Evolutionary conservation across 2,888 invertebrate species (phyloP).

Genomic region (Venustoraphidia nigricollis): DNA sequence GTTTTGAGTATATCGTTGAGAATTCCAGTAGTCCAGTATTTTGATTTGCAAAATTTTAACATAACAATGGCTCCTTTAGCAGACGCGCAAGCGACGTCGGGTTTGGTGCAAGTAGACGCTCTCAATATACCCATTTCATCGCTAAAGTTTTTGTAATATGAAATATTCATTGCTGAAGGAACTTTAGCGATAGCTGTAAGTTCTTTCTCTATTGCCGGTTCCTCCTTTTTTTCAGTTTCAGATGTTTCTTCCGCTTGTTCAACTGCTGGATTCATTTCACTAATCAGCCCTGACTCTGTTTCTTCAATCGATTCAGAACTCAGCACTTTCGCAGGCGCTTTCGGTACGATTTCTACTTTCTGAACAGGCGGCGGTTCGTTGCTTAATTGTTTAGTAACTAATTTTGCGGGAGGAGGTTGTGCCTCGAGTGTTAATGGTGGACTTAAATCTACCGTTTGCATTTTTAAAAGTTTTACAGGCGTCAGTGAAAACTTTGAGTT

Average conservation of each 20-base stretch:
- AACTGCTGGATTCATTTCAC: background rate
- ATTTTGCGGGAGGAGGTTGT: too few relatives aligned
- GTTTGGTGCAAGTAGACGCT: slow-evolving; percentile 23
- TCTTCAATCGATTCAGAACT: background rate
- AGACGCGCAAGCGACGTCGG: slow-evolving; percentile 23
- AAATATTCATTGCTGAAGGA: slow-evolving; percentile 1
- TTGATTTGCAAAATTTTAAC: slow-evolving; percentile 22
- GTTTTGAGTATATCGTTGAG: slow-evolving; percentile 24
- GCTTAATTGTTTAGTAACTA: too few relatives aligned
- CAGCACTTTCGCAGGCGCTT: slow-evolving; percentile 1
- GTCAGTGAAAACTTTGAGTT: slow-evolving; percentile 1
- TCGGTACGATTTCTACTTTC: background rate
- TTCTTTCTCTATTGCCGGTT: background rate
- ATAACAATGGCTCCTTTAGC: slow-evolving; percentile 22
- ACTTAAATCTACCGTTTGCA: background rate
- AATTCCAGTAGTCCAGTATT: slow-evolving; percentile 24
- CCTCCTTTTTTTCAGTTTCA: background rate
- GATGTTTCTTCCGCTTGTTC: slow-evolving; percentile 2
- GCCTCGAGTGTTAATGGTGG: background rate
- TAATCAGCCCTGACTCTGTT: background rate
- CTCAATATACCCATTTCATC: slow-evolving; percentile 22
- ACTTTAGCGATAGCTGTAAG: background rate
- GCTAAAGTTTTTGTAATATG: slow-evolving; percentile 16
- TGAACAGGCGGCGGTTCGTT: background rate
- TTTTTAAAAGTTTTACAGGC: slow-evolving; percentile 1